Base-by-base conservation (phyloP, 2,797 vertebrate species). In the Sebastes minor region DNA sequence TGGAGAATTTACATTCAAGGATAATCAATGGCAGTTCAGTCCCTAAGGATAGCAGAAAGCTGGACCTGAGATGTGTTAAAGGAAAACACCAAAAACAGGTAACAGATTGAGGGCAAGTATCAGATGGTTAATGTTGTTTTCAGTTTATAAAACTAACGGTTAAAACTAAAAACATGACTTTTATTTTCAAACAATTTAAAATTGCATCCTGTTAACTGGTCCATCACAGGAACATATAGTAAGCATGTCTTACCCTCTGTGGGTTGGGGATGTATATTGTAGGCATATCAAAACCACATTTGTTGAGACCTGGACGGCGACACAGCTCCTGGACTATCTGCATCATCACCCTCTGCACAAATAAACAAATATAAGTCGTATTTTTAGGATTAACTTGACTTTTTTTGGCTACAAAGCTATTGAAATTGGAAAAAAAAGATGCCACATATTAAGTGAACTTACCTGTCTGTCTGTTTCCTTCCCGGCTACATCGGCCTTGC, bases 281-380 rank as follows among this genome's bases (percentile, higher is more conserved):
- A 2, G 96, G 95, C 96, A 97, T 97, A 71, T 96, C 96, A 87
- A 97, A 97, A 49, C 96, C 96, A 90, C 96, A 97, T 91, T 96
- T 96, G 91, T 97, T 97, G 70, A 97, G 95, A 60, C 96, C 96
- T 5, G 96, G 96, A 80, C 96, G 94, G 49, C 96, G 95, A 81
- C 96, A 97, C 63, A 97, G 88, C 77, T 97, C 96, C 84, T 97
- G 96, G 25, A 96, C 96, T 5, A 97, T 96, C 92, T 97, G 96
- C 96, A 97, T 97, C 96, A 97, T 96, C 49, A 96, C 96, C 83
- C 96, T 94, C 96, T 97, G 88, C 8, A 53, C 16, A 76, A 59
- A 32, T 13, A 27, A 25, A 35, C 74, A 66, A 30, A 56, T 23
- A 33, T 1, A 4, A n/a, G 8, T 53, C 0, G 7, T 27, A 55